Conservation (phyloP, 92 coral and sea anemone species). For the Montipora capitata region DNA sequence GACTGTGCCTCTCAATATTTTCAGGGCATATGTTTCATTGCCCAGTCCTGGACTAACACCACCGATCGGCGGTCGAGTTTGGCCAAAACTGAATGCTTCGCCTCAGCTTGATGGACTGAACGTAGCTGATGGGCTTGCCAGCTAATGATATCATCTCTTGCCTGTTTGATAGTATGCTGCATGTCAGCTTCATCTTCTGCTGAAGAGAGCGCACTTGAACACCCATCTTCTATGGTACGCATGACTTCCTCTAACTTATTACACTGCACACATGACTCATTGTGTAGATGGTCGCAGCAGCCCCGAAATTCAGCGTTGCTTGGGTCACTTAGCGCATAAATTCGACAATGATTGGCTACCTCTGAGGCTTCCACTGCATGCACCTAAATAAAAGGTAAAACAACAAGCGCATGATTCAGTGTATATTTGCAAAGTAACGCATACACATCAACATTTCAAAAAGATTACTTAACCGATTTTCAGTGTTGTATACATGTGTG, state of each 20-base stretch:
- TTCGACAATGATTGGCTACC: constrained; percentile 31
- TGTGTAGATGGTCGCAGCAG: constrained; percentile 56
- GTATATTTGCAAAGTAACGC: neutral
- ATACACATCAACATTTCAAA: neutral
- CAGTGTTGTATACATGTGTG: constrained; percentile 9
- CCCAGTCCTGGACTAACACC: constrained; percentile 1
- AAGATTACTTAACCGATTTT: constrained; percentile 1
- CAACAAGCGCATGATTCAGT: constrained; percentile 17
- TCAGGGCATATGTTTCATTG: constrained; percentile 10
- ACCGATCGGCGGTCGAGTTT: constrained; percentile 3
- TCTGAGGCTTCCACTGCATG: constrained; percentile 22
- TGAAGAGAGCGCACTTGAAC: constrained; percentile 28
- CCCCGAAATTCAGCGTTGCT: constrained; percentile 40
- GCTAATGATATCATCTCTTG: constrained; percentile 50
- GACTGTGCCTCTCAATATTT: constrained; percentile 30
- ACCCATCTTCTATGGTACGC: constrained; percentile 42
- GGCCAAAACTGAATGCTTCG: neutral
- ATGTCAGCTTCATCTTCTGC: constrained; percentile 52
- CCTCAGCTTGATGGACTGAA: constrained; percentile 69
- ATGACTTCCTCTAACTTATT: constrained; percentile 29
- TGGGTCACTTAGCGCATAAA: constrained; percentile 44
- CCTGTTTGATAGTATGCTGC: constrained; percentile 51
- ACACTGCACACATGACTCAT: constrained; percentile 43
- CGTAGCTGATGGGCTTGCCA: constrained; percentile 69
- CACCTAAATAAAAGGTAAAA: constrained; percentile 1